Conservation (phyloP, 2,797 vertebrate species). For the Knipowitschia caucasica region DNA sequence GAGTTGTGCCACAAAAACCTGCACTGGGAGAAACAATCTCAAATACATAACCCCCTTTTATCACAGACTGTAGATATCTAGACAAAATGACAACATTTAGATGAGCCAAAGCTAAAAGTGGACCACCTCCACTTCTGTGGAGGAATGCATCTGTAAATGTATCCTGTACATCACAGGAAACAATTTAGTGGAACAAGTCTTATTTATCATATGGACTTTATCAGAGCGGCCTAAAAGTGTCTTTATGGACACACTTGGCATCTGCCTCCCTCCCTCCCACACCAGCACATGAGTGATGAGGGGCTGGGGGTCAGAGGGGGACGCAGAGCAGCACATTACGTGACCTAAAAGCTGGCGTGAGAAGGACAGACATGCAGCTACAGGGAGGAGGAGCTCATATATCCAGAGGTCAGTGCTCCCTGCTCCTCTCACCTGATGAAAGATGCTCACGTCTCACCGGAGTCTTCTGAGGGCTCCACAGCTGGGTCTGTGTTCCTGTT, state of each 20-base stretch:
- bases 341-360: constrained; percentile 60
- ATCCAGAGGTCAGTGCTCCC: constrained; percentile 50
- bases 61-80: no score
- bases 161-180: no score
- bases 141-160: no score
- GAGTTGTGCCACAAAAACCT: no score
- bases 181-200: constrained; percentile 30
- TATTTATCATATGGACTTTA: constrained; percentile 22
- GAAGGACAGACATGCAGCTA: constrained; percentile 57
- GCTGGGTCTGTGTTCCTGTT: constrained; percentile 28
- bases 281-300: constrained; percentile 33
- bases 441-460: constrained; percentile 42
- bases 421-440: constrained; percentile 35
- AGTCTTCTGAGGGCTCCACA: constrained; percentile 4
- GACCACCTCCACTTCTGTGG: no score
- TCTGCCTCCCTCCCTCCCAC: constrained; percentile 15
- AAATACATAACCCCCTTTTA: no score
- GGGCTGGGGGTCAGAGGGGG: constrained; percentile 29
- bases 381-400: constrained; percentile 47
- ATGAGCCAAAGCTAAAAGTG: no score
- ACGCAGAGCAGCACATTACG: constrained; percentile 28
- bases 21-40: no score
- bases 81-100: no score
- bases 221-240: constrained; percentile 23
- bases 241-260: constrained; percentile 13